Evolutionary conservation across 1,140 invertebrate species (phyloP).

Genomic region (Sweltsa coloradensis): DNA sequence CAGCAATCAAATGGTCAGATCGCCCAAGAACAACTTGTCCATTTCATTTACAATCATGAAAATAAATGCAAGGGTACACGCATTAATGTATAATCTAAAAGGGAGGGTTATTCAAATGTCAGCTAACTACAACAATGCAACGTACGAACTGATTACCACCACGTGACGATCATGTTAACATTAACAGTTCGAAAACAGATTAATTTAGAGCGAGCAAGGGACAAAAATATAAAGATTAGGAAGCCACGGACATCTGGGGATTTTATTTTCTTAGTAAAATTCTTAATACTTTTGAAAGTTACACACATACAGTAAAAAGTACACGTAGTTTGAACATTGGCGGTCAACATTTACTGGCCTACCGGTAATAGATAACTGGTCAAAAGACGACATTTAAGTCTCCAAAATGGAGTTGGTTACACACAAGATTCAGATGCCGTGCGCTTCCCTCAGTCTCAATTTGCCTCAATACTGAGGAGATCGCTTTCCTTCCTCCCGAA

Average conservation of each 20-base stretch:
- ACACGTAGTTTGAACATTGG: constrained; percentile 7
- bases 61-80: constrained; percentile 1
- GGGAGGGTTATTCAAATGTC: constrained; percentile 3
- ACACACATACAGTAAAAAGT: constrained; percentile 11
- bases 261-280: constrained; percentile 7
- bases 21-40: background rate
- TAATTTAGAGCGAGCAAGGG: constrained; percentile 9
- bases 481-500: constrained; percentile 10
- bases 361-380: constrained; percentile 1
- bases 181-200: no score
- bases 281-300: constrained; percentile 4
- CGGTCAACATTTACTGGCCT: constrained; percentile 10
- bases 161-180: no score
- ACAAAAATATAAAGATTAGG: constrained; percentile 15
- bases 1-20: constrained; percentile 1
- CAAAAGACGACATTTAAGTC: constrained; percentile 2
- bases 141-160: constrained; percentile 8
- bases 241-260: constrained; percentile 18
- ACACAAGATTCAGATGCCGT: constrained; percentile 15
- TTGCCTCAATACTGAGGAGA: constrained; percentile 14
- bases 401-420: constrained; percentile 7
- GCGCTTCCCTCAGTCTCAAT: constrained; percentile 23
- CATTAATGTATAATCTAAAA: constrained; percentile 6
- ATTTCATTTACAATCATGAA: background rate
- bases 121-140: constrained; percentile 11